These are phyloP conservation scores for Lasioglossum albipes DNA, from an alignment of 1,140 invertebrate genomes.

Conservation along the genomic window DNA sequence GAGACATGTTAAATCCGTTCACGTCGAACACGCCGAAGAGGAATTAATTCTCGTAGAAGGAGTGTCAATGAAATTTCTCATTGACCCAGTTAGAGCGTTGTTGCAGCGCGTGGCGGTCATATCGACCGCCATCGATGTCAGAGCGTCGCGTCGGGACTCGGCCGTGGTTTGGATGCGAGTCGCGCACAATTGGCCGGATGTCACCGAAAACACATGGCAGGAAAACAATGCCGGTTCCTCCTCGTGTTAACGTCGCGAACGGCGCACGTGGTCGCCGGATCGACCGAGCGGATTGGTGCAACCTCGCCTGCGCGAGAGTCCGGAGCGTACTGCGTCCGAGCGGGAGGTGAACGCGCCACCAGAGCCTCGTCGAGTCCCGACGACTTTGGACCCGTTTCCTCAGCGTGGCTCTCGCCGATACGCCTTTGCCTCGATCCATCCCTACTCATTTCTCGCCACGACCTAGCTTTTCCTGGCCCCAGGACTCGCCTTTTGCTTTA, in stretches of 20 bases:
- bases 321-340: conserved; percentile 73
- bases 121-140: no score
- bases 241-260: conserved; percentile 6
- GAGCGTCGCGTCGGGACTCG: no score
- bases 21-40: no score
- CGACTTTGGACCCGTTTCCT: conserved; percentile 69
- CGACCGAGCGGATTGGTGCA: conserved; percentile 68
- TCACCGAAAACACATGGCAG: conserved; percentile 18
- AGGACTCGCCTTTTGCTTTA: conserved; percentile 28
- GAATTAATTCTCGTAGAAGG: no score
- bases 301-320: conserved; percentile 76
- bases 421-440: conserved; percentile 58
- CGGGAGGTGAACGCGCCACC: conserved; percentile 73
- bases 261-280: conserved; percentile 70
- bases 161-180: no score
- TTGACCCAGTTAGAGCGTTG: no score
- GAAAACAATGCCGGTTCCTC: conserved; percentile 22
- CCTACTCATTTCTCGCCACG: conserved; percentile 52
- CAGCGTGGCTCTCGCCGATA: conserved; percentile 63
- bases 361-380: conserved; percentile 51
- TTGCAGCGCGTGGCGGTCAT: no score
- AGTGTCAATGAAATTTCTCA: no score
- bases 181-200: background rate
- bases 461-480: conserved; percentile 15
- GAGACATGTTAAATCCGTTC: no score